phyloP scores from a whole-genome alignment of 2,797 vertebrate genomes.

The Gymnodraco acuticeps region DNA sequence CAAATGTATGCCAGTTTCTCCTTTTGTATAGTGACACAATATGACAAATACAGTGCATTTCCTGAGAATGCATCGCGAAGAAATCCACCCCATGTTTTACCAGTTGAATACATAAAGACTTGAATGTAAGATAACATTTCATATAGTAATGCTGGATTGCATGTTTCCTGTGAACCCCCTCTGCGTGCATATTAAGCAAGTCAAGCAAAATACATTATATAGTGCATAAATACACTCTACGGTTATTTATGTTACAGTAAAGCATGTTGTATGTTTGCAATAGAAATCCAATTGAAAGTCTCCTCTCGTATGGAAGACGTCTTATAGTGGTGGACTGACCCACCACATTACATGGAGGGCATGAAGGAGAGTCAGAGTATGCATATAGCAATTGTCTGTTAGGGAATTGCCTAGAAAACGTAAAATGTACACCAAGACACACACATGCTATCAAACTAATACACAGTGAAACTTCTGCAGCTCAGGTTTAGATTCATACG shows the following conservation, averaged over 20 bases:
- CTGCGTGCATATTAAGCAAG: not conserved
- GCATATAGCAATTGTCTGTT: conserved; percentile 28
- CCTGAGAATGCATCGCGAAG: no score
- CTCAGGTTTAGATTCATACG: conserved; percentile 13
- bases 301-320: not conserved
- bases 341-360: conserved; percentile 17
- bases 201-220: no score
- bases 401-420: conserved; percentile 33
- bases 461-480: conserved; percentile 4
- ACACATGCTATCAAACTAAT: conserved; percentile 8
- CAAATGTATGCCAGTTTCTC: no score
- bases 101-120: no score
- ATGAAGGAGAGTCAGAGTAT: conserved; percentile 18
- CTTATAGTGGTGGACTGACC: not conserved
- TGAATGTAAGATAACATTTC: no score
- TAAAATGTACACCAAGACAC: conserved; percentile 31
- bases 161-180: not conserved
- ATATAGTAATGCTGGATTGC: not conserved
- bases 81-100: no score
- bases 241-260: not conserved
- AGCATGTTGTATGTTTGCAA: not conserved
- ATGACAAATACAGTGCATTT: no score
- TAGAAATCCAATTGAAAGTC: conserved; percentile 1
- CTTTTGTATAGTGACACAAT: no score
- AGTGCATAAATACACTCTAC: no score